Percentiles rank a stretch among this genome's conserved stretches.
Conservation (phyloP, 2,797 vertebrate species). For the Tragopan temminckii region DNA sequence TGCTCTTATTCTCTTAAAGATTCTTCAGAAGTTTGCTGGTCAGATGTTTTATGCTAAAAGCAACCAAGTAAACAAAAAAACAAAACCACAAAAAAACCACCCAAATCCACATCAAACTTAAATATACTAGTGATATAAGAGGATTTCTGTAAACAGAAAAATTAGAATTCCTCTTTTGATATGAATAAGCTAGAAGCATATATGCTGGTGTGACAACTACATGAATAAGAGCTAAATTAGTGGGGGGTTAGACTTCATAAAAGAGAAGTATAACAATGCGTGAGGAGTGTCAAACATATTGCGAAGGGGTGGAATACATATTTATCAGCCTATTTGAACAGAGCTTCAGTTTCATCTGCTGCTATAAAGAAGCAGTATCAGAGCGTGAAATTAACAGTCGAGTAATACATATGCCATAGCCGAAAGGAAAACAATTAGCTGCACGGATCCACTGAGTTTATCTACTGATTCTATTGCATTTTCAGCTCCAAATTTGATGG, state of each 20-base stretch:
- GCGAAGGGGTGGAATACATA: not conserved
- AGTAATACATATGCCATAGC: constrained; percentile 59
- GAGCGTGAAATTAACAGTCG: constrained; percentile 67
- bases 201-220: not conserved
- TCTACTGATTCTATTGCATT: not conserved
- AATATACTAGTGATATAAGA: not conserved
- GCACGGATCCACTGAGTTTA: not conserved
- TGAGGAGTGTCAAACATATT: constrained; percentile 6
- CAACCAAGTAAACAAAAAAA: not conserved
- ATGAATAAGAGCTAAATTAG: not conserved
- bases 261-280: not conserved
- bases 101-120: not conserved
- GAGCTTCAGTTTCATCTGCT: constrained; percentile 45
- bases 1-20: not conserved
- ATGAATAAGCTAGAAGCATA: not conserved
- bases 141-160: not conserved
- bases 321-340: constrained; percentile 35
- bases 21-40: not conserved
- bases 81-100: not conserved
- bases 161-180: not conserved
- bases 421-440: constrained; percentile 68
- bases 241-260: not conserved
- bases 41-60: not conserved
- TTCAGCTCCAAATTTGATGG: not conserved
- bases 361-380: constrained; percentile 51